phyloP scores from a whole-genome alignment of 1,140 invertebrate genomes.

The Apis dorsata region DNA sequence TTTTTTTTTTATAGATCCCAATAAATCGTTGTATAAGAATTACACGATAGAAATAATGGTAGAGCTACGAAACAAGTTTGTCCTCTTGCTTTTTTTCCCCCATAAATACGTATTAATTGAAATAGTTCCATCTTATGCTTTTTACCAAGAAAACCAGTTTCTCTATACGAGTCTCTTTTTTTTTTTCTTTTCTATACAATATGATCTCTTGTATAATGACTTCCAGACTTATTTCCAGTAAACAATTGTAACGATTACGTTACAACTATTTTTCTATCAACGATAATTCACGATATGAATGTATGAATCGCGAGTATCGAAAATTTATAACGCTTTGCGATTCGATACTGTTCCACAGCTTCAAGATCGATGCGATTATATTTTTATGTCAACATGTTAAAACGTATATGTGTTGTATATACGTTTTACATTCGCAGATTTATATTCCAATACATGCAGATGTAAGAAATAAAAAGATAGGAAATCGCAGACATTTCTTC shows the following conservation, averaged over 20 bases:
- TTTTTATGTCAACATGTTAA: too few species aligned
- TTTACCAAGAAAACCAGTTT: background rate
- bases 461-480: too few species aligned
- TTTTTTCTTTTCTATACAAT: background rate
- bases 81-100: background rate
- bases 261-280: background rate
- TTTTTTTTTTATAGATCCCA: background rate
- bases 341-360: too few species aligned
- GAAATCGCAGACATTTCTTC: too few species aligned
- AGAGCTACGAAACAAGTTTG: background rate
- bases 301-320: background rate
- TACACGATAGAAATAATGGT: background rate
- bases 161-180: background rate
- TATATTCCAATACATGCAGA: too few species aligned
- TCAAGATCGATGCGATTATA: too few species aligned
- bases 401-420: too few species aligned
- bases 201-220: background rate
- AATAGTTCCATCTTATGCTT: background rate
- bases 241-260: background rate
- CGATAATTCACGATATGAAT: background rate
- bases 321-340: background rate
- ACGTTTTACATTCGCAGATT: too few species aligned
- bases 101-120: conserved; percentile 1
- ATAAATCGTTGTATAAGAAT: background rate
- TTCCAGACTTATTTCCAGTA: background rate